phyloP scores from a whole-genome alignment of 2,797 vertebrate genomes.

The Sebastolobus altivelis region DNA sequence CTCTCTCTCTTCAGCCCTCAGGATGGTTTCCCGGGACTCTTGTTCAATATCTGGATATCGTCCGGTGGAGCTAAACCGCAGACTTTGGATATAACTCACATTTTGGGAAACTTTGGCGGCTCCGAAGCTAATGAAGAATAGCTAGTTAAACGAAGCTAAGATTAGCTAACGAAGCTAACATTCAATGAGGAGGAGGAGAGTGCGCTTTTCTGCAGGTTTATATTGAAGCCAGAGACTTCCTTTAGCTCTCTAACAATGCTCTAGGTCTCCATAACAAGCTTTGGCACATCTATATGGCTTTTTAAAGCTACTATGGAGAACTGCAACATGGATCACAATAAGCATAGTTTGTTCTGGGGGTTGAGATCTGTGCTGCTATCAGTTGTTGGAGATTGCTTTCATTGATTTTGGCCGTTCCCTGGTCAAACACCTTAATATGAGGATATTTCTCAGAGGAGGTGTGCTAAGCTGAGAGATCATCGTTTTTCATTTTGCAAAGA shows the following conservation, averaged over 20 bases:
- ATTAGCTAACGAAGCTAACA: constrained; percentile 78
- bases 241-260: constrained; percentile 1
- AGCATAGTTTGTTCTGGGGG: constrained; percentile 30
- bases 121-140: constrained; percentile 39
- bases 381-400: constrained; percentile 16
- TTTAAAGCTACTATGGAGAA: constrained; percentile 1
- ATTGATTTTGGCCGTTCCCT: constrained; percentile 22
- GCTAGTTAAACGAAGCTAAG: constrained; percentile 55
- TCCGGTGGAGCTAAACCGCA: neutral
- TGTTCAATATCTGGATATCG: neutral
- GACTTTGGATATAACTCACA: constrained; percentile 26
- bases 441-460: constrained; percentile 45
- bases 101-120: constrained; percentile 55
- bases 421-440: constrained; percentile 39
- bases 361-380: constrained; percentile 26
- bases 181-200: constrained; percentile 39
- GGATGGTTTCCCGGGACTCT: constrained; percentile 42
- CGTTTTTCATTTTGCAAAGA: constrained; percentile 54
- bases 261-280: neutral
- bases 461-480: constrained; percentile 46
- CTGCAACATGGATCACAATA: constrained; percentile 46
- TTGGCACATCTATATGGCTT: neutral
- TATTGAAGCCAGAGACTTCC: neutral
- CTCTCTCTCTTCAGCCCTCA: constrained; percentile 7
- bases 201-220: constrained; percentile 24